These are phyloP conservation scores for Phycodurus eques DNA, from an alignment of 2,113 vertebrate genomes.

Conservation along the genomic window DNA sequence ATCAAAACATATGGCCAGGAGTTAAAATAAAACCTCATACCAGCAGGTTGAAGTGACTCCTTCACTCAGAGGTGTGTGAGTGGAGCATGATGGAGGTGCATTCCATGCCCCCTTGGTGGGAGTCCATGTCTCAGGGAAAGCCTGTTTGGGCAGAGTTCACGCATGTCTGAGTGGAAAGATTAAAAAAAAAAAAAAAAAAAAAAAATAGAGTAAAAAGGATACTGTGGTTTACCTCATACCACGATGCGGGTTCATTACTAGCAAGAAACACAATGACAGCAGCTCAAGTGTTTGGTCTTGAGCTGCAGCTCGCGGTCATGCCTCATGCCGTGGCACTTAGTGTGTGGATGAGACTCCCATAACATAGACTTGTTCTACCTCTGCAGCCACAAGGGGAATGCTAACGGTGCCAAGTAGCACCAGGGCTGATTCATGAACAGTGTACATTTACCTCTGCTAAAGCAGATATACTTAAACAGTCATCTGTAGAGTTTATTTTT, in stretches of 20 bases:
- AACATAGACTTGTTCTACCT: constrained; percentile 39
- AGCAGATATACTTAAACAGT: too few relatives aligned
- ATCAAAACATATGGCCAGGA: constrained; percentile 72
- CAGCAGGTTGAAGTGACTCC: constrained; percentile 65
- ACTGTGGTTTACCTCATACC: constrained; percentile 28
- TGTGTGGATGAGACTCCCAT: constrained; percentile 50
- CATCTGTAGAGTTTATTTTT: too few relatives aligned
- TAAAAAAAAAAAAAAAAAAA: neutral
- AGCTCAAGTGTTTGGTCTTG: constrained; percentile 40
- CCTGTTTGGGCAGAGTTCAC: constrained; percentile 54
- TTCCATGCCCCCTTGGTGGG: constrained; percentile 51
- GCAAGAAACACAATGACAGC: constrained; percentile 35
- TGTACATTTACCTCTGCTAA: too few relatives aligned
- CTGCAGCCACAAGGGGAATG: constrained; percentile 42
- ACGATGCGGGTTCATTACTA: constrained; percentile 26
- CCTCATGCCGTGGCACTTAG: constrained; percentile 64
- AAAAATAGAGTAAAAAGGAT: neutral
- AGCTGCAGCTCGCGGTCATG: constrained; percentile 48
- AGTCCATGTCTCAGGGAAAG: constrained; percentile 46
- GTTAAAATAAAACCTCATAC: constrained; percentile 57
- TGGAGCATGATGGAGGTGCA: constrained; percentile 39
- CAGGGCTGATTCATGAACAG: constrained; percentile 34
- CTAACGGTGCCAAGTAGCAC: constrained; percentile 52
- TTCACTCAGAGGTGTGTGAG: constrained; percentile 34
- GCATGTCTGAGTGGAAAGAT: constrained; percentile 43